These are phyloP conservation scores for Epinotia bilunana DNA, from an alignment of 2,888 invertebrate species.

Conservation along the genomic window DNA sequence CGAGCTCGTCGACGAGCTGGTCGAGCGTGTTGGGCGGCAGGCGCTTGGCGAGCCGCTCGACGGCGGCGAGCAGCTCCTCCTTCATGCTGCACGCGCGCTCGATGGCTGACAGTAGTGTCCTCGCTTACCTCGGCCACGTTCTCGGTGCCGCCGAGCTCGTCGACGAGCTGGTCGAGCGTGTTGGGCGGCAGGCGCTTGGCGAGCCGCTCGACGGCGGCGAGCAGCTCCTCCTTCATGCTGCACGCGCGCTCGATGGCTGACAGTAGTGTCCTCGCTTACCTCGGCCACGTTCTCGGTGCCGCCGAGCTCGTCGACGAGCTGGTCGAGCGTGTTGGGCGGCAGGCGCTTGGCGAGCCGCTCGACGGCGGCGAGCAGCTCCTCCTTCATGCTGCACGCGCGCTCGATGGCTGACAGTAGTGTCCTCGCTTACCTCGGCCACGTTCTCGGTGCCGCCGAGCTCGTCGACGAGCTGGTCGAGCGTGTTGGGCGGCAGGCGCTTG, in stretches of 20 bases:
- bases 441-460: slow-evolving; percentile 98
- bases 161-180: slow-evolving; percentile 98
- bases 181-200: slow-evolving; percentile 97
- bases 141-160: slow-evolving; percentile 98
- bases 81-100: slow-evolving; percentile 93
- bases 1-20: slow-evolving; percentile 98
- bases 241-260: slow-evolving; percentile 90
- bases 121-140: slow-evolving; percentile 94
- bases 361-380: slow-evolving; percentile 91
- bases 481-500: slow-evolving; percentile 96
- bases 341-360: slow-evolving; percentile 94
- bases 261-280: slow-evolving; percentile 87
- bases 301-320: slow-evolving; percentile 98
- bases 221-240: slow-evolving; percentile 96
- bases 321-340: slow-evolving; percentile 99
- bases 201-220: slow-evolving; percentile 91
- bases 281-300: slow-evolving; percentile 99
- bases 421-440: slow-evolving; percentile 93
- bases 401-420: slow-evolving; percentile 94
- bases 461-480: slow-evolving; percentile 99
- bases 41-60: slow-evolving; percentile 93
- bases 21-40: slow-evolving; percentile 99
- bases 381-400: slow-evolving; percentile 96
- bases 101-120: slow-evolving; percentile 90
- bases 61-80: slow-evolving; percentile 91